Evolutionary conservation across 1,140 invertebrate species (phyloP).

Genomic region (Scaptodrosophila lebanonensis): DNA sequence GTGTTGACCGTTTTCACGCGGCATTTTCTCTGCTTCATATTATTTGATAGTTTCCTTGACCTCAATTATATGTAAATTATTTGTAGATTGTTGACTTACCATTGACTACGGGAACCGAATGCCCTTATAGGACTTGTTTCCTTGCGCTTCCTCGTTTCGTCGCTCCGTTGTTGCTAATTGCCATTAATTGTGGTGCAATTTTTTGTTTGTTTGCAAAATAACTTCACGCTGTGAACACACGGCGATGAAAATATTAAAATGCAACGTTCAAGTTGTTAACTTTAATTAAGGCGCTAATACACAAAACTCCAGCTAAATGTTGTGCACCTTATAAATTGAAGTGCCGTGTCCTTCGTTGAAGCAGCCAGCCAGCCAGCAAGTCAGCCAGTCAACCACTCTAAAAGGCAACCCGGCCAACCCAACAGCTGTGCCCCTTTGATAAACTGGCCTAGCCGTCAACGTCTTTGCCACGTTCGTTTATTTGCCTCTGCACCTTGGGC

Average conservation of each 20-base stretch:
- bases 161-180: constrained; percentile 23
- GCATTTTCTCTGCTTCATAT: constrained; percentile 6
- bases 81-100: constrained; percentile 22
- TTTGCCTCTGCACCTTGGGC: constrained; percentile 14
- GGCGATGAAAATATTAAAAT: constrained; percentile 59
- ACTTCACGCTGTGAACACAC: constrained; percentile 15
- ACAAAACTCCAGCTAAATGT: constrained; percentile 31
- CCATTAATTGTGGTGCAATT: constrained; percentile 43
- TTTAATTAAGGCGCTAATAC: constrained; percentile 50
- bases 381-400: neutral
- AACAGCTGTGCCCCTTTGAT: constrained; percentile 64
- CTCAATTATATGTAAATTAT: constrained; percentile 53
- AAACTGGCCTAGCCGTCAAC: constrained; percentile 34
- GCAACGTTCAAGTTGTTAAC: constrained; percentile 1
- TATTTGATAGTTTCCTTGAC: constrained; percentile 68
- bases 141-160: neutral
- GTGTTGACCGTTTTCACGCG: neutral
- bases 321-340: constrained; percentile 44
- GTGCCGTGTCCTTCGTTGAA: constrained; percentile 2
- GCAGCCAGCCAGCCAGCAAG: neutral
- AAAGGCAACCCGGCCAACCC: neutral
- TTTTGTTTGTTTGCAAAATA: constrained; percentile 15
- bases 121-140: constrained; percentile 16
- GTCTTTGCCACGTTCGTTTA: constrained; percentile 29
- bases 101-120: too few relatives aligned